phyloP scores from a whole-genome alignment of 2,888 invertebrate species.

The Deroplatys truncata region DNA sequence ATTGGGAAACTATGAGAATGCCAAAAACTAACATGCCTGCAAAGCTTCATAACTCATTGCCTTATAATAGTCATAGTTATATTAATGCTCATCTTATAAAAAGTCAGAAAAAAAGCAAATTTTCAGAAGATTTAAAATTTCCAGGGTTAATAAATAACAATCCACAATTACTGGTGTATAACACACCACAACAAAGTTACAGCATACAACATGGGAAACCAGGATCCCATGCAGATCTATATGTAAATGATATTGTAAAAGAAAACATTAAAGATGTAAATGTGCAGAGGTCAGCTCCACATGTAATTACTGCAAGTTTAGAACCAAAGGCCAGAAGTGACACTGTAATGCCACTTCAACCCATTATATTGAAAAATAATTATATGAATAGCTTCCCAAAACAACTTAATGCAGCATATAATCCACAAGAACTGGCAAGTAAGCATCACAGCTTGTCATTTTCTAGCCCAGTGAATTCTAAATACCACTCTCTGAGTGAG shows the following conservation, averaged over 20 bases:
- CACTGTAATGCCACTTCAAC: not conserved
- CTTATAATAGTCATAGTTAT: not conserved
- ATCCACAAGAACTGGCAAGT: not conserved
- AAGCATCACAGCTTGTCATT: not conserved
- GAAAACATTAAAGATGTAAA: not conserved
- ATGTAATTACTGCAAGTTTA: not conserved
- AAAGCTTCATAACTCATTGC: not conserved
- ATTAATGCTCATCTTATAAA: not conserved
- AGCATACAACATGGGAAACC: not conserved
- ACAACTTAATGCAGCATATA: not conserved
- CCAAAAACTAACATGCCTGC: not conserved
- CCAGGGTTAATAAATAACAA: not conserved
- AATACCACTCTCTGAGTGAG: not conserved
- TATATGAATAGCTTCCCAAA: not conserved
- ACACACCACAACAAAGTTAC: not conserved
- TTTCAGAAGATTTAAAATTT: not conserved
- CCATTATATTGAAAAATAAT: not conserved
- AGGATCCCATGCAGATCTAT: not conserved
- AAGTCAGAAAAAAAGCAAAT: not conserved
- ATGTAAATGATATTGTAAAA: not conserved
- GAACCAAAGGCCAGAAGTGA: not conserved
- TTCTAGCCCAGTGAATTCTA: not conserved
- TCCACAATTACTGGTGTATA: not conserved
- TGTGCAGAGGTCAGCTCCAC: not conserved
- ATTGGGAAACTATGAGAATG: not conserved